Evolutionary conservation across 2,797 vertebrate genomes (phyloP).

Genomic region (Sebastes umbrosus): DNA sequence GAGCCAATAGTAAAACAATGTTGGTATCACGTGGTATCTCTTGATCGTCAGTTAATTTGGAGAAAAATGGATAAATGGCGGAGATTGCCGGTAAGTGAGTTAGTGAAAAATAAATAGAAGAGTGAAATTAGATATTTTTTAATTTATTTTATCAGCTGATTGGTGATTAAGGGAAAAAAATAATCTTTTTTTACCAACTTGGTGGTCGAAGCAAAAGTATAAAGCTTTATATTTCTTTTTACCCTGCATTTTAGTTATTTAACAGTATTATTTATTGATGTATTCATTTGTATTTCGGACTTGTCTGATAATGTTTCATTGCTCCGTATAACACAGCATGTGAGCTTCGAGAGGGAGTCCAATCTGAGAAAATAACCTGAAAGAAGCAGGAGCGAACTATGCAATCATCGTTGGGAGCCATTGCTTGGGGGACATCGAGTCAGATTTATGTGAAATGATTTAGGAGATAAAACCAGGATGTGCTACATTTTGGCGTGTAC

Average conservation of each 20-base stretch:
- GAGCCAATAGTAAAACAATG: too few species aligned
- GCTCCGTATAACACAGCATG: not conserved
- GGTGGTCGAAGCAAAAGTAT: not conserved
- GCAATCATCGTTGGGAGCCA: conserved; percentile 41
- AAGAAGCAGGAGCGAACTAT: conserved; percentile 40
- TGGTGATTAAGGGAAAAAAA: not conserved
- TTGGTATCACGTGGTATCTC: too few species aligned
- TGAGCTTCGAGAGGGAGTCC: conserved; percentile 19
- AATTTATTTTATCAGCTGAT: not conserved
- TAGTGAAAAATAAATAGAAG: too few species aligned
- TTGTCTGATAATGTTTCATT: not conserved
- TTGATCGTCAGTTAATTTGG: too few species aligned
- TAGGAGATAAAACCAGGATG: conserved; percentile 74
- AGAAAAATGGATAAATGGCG: too few species aligned
- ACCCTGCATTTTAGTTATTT: not conserved
- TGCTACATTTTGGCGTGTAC: conserved; percentile 70
- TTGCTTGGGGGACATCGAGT: conserved; percentile 57
- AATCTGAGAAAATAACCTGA: conserved; percentile 47
- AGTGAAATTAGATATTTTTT: not conserved
- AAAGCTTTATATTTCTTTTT: not conserved
- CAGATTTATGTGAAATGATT: conserved; percentile 77
- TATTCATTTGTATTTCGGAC: not conserved
- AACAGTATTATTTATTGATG: not conserved
- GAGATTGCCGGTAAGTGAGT: too few species aligned
- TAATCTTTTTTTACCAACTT: not conserved